A percentile compares a stretch with the other conserved stretches of the same genome.
Conservation (phyloP, 2,113 vertebrate genomes). For the Oreocharis arfaki region DNA sequence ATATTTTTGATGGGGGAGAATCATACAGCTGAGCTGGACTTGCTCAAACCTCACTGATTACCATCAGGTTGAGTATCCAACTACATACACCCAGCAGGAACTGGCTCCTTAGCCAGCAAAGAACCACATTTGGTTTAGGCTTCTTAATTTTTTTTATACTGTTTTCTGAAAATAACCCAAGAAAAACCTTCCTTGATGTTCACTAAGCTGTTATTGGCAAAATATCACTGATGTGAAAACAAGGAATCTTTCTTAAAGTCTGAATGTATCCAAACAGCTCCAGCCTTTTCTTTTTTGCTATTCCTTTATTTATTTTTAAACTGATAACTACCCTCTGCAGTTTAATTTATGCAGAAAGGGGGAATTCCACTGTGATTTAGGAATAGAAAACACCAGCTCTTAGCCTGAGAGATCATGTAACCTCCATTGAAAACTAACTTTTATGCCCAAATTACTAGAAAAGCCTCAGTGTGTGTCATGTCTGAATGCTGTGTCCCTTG, state of each 20-base stretch:
- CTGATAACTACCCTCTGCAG: background rate
- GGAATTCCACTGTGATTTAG: background rate
- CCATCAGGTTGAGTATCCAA: background rate
- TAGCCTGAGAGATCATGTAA: background rate
- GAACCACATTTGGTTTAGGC: background rate
- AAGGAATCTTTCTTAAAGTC: conserved; percentile 22
- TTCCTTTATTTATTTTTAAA: background rate
- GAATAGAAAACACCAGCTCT: background rate
- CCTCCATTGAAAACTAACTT: background rate
- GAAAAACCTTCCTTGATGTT: conserved; percentile 32
- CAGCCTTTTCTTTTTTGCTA: background rate
- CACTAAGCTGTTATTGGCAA: background rate
- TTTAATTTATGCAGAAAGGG: background rate
- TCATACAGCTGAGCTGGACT: background rate
- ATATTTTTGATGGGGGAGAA: accelerated
- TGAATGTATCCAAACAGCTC: background rate
- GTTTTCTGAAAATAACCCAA: conserved; percentile 31
- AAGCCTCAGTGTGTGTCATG: background rate
- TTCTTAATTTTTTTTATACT: background rate
- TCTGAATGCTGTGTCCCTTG: background rate
- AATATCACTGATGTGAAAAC: background rate
- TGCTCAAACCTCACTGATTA: background rate
- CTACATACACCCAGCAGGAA: background rate
- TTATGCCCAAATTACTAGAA: background rate
- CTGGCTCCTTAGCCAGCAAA: background rate